Percentiles rank a stretch among this genome's conserved stretches.
phyloP scores from a whole-genome alignment of 2,888 invertebrate genomes.

The Tachina lurida region DNA sequence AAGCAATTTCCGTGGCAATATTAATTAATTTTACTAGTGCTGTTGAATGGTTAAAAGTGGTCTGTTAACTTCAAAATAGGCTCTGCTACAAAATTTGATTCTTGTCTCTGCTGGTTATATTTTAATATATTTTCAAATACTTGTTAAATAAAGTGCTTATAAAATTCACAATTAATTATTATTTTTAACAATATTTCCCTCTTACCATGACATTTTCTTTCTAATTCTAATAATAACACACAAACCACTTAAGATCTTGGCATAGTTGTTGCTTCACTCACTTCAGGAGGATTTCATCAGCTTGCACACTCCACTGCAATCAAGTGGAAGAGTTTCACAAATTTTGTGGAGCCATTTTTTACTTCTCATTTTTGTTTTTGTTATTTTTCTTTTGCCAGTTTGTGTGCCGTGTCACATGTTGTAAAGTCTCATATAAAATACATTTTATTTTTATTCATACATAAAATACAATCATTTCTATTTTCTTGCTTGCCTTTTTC shows the following conservation, averaged over 20 bases:
- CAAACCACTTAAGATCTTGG: not conserved
- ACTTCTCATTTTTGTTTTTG: conserved; percentile 2
- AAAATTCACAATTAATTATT: not conserved
- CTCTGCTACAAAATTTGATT: too few relatives aligned
- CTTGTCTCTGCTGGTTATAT: too few relatives aligned
- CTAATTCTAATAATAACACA: conserved; percentile 5
- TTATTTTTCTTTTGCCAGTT: not conserved
- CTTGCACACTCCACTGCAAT: conserved; percentile 14
- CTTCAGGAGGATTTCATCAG: not conserved
- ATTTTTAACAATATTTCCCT: not conserved
- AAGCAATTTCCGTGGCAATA: too few relatives aligned
- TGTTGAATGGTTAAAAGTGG: too few relatives aligned
- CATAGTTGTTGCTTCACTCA: conserved; percentile 2
- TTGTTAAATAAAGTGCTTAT: too few relatives aligned
- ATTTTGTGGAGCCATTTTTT: conserved; percentile 19
- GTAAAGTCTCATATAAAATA: conserved; percentile 61
- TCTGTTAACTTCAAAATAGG: too few relatives aligned
- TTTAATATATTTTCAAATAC: not conserved
- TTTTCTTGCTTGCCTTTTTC: conserved; percentile 15
- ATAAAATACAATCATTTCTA: conserved; percentile 56
- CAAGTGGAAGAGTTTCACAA: conserved; percentile 13
- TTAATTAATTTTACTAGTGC: too few relatives aligned
- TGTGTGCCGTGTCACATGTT: conserved; percentile 56
- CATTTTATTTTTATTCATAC: conserved; percentile 54
- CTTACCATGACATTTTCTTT: conserved; percentile 1